These are phyloP conservation scores for Lophotis ruficrista DNA, from an alignment of 2,113 vertebrate species.

Conservation along the genomic window DNA sequence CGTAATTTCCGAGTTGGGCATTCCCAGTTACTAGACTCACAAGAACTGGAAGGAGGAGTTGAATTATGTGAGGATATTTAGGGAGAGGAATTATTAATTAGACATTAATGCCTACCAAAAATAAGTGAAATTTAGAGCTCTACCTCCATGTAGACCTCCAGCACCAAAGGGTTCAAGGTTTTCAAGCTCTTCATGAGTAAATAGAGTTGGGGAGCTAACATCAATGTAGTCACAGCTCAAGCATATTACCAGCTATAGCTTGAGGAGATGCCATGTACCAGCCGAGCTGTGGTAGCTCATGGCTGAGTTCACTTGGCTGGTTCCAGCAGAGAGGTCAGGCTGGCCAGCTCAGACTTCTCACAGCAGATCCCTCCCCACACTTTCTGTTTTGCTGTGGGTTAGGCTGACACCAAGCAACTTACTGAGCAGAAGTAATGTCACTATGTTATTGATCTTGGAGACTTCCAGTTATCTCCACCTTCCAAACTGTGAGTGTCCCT, in stretches of 20 bases:
- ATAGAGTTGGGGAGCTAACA: background rate
- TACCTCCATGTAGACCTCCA: background rate
- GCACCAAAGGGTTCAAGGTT: background rate
- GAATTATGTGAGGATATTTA: background rate
- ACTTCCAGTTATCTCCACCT: background rate
- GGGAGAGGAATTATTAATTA: background rate
- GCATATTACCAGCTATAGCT: background rate
- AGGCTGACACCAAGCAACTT: background rate
- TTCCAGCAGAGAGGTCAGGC: background rate
- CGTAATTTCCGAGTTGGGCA: background rate
- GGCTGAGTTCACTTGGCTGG: rapidly evolving
- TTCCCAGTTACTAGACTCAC: background rate
- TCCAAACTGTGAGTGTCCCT: rapidly evolving
- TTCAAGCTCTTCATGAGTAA: background rate
- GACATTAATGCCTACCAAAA: background rate
- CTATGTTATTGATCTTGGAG: background rate
- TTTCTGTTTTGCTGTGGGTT: background rate
- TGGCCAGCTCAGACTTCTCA: background rate
- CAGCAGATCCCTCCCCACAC: background rate
- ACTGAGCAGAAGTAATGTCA: background rate
- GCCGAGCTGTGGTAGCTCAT: background rate
- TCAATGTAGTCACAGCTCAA: background rate
- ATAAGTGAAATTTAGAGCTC: background rate
- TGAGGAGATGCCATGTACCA: background rate
- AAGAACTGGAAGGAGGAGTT: background rate